phyloP scores from a whole-genome alignment of 2,888 invertebrate genomes.

The Pseudococcus jackbeardsleyi region DNA sequence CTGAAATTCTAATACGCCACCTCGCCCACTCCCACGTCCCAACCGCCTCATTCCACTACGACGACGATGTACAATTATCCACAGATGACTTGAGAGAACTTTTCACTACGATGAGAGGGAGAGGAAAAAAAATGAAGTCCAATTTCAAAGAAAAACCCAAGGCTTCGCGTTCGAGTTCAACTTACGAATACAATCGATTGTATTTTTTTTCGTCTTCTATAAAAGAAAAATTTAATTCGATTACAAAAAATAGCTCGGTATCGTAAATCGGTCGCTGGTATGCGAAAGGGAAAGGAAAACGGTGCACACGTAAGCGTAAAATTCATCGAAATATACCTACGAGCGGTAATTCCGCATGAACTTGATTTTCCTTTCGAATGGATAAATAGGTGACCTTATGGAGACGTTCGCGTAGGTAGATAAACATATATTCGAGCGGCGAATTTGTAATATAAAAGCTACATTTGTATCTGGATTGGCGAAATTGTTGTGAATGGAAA shows the following conservation, averaged over 20 bases:
- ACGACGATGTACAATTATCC: background rate
- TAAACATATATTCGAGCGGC: background rate
- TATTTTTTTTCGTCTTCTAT: background rate
- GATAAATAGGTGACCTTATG: background rate
- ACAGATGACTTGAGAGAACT: constrained; percentile 3
- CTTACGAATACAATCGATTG: background rate
- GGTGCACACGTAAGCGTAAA: background rate
- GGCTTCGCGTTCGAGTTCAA: constrained; percentile 2
- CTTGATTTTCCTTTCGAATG: background rate
- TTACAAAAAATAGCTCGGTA: background rate
- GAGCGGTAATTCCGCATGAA: background rate
- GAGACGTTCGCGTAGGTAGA: background rate
- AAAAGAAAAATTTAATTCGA: constrained; percentile 18
- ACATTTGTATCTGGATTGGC: too few relatives aligned
- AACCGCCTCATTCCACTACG: background rate
- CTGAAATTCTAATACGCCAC: background rate
- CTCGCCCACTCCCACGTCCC: background rate
- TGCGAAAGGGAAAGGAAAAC: background rate
- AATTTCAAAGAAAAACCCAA: background rate
- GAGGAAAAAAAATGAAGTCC: background rate
- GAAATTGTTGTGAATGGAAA: too few relatives aligned
- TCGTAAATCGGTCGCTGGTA: background rate
- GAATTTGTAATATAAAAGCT: background rate
- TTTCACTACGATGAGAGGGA: background rate
- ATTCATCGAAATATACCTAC: constrained; percentile 9